phyloP scores from a whole-genome alignment of 2,113 vertebrate genomes.

The Epinephelus lanceolatus region DNA sequence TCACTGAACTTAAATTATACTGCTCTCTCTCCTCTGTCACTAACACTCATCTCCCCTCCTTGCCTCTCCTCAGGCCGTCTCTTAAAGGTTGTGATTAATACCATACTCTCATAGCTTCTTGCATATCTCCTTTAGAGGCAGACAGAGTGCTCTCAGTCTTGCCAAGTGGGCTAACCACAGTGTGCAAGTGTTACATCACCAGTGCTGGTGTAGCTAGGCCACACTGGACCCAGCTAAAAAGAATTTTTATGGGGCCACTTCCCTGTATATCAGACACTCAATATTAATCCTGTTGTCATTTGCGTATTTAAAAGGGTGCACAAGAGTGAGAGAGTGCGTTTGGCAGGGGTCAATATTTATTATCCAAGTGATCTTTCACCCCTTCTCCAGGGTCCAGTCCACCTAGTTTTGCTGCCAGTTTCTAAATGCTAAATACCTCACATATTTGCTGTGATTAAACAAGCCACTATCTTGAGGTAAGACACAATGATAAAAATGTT shows the following conservation, averaged over 20 bases:
- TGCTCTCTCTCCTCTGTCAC: not conserved
- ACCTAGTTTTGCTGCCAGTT: not conserved
- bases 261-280: not conserved
- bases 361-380: slow-evolving; percentile 1
- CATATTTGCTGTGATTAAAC: not conserved
- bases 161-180: slow-evolving; percentile 41
- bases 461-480: not conserved
- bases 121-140: slow-evolving; percentile 6
- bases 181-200: slow-evolving; percentile 44
- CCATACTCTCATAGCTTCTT: not conserved
- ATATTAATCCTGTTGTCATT: slow-evolving; percentile 1
- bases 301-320: not conserved
- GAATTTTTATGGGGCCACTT: slow-evolving; percentile 11
- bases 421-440: not conserved
- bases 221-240: not conserved
- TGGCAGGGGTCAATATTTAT: not conserved
- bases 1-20: not conserved
- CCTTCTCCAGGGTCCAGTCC: not conserved
- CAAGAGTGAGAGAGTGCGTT: slow-evolving; percentile 4
- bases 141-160: slow-evolving; percentile 18
- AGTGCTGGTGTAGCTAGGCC: slow-evolving; percentile 29
- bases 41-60: not conserved
- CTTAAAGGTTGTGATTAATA: slow-evolving; percentile 27
- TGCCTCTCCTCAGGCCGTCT: not conserved
- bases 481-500: not conserved